Evolutionary conservation across 2,888 invertebrate species (phyloP).

Genomic region (Aproaerema taeniolella): DNA sequence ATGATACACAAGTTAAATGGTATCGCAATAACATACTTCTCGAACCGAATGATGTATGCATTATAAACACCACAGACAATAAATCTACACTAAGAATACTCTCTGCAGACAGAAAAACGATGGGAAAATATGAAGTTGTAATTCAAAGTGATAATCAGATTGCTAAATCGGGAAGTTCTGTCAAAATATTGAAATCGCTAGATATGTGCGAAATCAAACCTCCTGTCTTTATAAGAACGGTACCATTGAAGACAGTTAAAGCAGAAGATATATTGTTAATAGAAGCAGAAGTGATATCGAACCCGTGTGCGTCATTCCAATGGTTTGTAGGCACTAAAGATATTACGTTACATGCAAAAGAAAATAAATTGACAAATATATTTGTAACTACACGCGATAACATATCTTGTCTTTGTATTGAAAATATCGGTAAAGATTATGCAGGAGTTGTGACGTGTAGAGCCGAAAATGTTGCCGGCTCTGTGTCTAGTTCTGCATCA

Average conservation of each 20-base stretch:
- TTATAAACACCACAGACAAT: conserved; percentile 77
- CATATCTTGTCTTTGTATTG: conserved; percentile 87
- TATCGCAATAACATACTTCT: conserved; percentile 89
- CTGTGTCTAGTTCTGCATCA: conserved; percentile 90
- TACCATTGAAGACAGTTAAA: conserved; percentile 82
- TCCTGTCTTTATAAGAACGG: conserved; percentile 84
- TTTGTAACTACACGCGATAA: conserved; percentile 85
- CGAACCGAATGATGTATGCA: conserved; percentile 78
- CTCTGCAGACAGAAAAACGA: conserved; percentile 84
- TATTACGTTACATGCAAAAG: conserved; percentile 70
- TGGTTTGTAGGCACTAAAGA: conserved; percentile 90
- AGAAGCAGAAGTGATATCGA: conserved; percentile 86
- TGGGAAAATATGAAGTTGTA: conserved; percentile 92
- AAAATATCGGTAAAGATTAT: conserved; percentile 82
- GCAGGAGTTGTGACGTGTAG: conserved; percentile 89
- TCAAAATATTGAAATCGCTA: conserved; percentile 82
- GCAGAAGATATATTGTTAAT: conserved; percentile 87
- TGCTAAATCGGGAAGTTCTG: conserved; percentile 87
- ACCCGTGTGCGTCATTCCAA: conserved; percentile 89
- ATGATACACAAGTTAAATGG: conserved; percentile 89
- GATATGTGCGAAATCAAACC: conserved; percentile 80
- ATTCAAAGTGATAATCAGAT: conserved; percentile 88
- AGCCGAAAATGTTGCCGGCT: conserved; percentile 93
- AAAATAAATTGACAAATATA: conserved; percentile 81
- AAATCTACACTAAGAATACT: conserved; percentile 81